Conservation (phyloP, 2,888 invertebrate species). For the Sisyra nigra region DNA sequence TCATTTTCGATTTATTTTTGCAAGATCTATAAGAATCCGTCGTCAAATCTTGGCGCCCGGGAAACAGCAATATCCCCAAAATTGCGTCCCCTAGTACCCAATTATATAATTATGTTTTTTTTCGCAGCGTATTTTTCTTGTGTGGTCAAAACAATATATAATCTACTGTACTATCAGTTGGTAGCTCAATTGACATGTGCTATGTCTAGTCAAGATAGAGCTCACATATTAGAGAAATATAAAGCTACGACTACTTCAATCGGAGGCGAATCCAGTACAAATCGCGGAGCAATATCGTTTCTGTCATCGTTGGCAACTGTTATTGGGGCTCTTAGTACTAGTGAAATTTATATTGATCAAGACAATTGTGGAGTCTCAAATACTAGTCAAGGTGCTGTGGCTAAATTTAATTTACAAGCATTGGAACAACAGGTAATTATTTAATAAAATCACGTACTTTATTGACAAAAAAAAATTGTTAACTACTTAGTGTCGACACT, state of each 20-base stretch:
- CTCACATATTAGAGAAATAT: slow-evolving; percentile 28
- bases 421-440: slow-evolving; percentile 26
- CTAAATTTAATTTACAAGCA: slow-evolving; percentile 22
- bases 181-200: slow-evolving; percentile 61
- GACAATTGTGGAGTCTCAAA: slow-evolving; percentile 22
- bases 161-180: slow-evolving; percentile 78
- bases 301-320: slow-evolving; percentile 21
- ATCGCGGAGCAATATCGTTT: slow-evolving; percentile 2
- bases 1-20: too few relatives aligned
- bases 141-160: slow-evolving; percentile 75
- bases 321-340: slow-evolving; percentile 32
- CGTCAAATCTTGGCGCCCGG: too few relatives aligned
- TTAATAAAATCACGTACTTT: neutral
- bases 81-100: too few relatives aligned
- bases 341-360: slow-evolving; percentile 47
- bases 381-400: slow-evolving; percentile 17
- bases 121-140: slow-evolving; percentile 75
- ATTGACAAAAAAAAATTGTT: too few relatives aligned
- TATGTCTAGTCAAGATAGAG: slow-evolving; percentile 46
- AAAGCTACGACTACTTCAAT: slow-evolving; percentile 16
- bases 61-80: too few relatives aligned
- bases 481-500: too few relatives aligned
- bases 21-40: too few relatives aligned
- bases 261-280: neutral
- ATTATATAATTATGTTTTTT: too few relatives aligned